Evolutionary conservation across 2,113 vertebrate genomes (phyloP), one percentile per base, ranked within the genome.

Genomic region (Lagopus muta): DNA sequence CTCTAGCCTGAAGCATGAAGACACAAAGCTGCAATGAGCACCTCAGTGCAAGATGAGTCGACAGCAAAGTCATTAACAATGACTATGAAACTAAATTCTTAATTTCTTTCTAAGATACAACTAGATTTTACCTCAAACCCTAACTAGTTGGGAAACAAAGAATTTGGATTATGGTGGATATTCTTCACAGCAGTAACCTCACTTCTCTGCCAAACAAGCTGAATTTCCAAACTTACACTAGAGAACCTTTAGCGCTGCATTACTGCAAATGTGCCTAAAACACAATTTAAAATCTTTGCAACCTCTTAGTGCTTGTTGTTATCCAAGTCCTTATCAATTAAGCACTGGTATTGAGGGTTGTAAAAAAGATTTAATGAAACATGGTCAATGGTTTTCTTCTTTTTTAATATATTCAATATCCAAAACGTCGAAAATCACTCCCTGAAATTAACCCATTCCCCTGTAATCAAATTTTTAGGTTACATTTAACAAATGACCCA

Each of bases 371-470:
- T 50, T 90, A 71, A 83, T 71, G 60, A 86, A 95, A 83, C 28
- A n/a, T 13, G 17, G 80, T 70, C 57, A 89, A 55, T 67, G 65
- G 25, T 36, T 85, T 84, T 55, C 47, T 82, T 83, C 50, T 58
- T 86, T 62, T 72, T 66, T 40, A 85, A 22, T 82, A 67, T 42
- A n/a, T 74, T 74, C 90, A 67, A 67, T 74, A 77, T 28, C 77
- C 2, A 77, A 80, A 88, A 90, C 50, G 72, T 80, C 21, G 57
- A 60, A 82, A 80, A 70, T 74, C 65, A 67, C 60, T 86, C 86
- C 66, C 80, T 38, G 75, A 91, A 94, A 94, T 91, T 91, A 96
- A 86, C 85, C 75, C 95, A 45, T 77, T 88, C 38, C 85, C 20
- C 54, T 12, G 24, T 60, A 90, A 86, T 90, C 75, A 90, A 77